Percentiles rank a stretch among this genome's conserved stretches.
Conservation (phyloP, 2,113 vertebrate genomes). For the Alaudala cheleensis region DNA sequence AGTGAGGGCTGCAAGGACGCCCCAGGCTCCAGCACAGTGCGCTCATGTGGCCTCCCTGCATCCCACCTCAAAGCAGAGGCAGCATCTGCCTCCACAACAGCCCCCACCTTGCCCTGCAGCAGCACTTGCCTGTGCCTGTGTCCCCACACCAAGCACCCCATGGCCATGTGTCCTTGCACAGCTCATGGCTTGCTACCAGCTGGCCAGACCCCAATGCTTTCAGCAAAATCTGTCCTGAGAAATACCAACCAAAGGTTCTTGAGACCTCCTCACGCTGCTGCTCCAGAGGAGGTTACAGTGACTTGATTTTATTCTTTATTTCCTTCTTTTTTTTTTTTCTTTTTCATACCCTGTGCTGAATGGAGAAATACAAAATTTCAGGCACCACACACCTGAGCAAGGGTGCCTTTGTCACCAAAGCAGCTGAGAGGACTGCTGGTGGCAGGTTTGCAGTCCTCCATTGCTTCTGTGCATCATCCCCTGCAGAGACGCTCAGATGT, state of each 20-base stretch:
- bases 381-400: not conserved
- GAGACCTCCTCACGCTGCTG: slow-evolving; percentile 76
- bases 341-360: slow-evolving; percentile 71
- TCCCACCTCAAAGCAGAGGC: not conserved
- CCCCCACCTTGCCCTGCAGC: not conserved
- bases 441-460: not conserved
- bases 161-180: not conserved
- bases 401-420: not conserved
- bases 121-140: not conserved
- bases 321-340: slow-evolving; percentile 81
- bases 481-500: not conserved
- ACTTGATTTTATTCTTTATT: slow-evolving; percentile 86
- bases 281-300: slow-evolving; percentile 56
- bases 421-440: not conserved
- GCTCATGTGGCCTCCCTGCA: accelerated
- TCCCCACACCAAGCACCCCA: not conserved
- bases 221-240: not conserved
- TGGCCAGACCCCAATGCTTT: not conserved
- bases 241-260: slow-evolving; percentile 81
- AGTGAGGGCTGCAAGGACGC: not conserved
- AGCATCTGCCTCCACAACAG: not conserved
- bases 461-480: accelerated
- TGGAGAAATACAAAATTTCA: not conserved
- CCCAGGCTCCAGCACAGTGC: not conserved
- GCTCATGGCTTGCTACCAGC: accelerated